Base-by-base conservation (phyloP, 2,888 invertebrate genomes). In the Vanessa cardui region DNA sequence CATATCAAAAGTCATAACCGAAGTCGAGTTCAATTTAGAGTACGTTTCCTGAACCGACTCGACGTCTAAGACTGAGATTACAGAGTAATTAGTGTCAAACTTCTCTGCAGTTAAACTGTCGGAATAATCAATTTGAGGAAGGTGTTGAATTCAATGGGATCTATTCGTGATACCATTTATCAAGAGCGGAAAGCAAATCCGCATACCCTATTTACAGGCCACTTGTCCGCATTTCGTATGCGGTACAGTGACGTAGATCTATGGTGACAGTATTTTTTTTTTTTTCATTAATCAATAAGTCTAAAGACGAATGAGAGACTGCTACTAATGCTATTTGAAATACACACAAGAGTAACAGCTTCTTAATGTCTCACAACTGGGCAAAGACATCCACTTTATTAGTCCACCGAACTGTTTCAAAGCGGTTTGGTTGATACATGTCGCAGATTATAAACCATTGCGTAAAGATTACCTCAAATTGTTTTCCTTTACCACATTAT, bases 181-280 rank as follows among this genome's bases (percentile, higher is more conserved):
- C 59, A 72, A 74, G 49, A 46, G 74, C 73, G 76, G 74, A 77
- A 77, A 78, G 77, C 79, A 78, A 82, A 83, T 81, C 80, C 81
- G 75, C 75, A 76, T 72, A 73, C 76, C 76, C 77, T 83, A 83
- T 84, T 83, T 84, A 78, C 79, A 76, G 75, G 78, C 76, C 80
- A 78, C 81, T 83, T 77, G 78, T 82, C 80, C 80, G 78, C 16
- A 33, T 56, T 31, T n/a, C 54, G 54, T 9, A 39, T 39, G 21
- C 50, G 46, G 46, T 50, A 16, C 26, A 58, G 15, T 58, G 58
- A 64, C 58, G 73, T 75, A 54, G 60, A 61, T 52, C 60, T 61
- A 52, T 45, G 20, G 31, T 47, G 15, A 33, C 33, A 64, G 12
- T 39, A 1, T 39, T 39, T 39, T 39, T 12, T 39, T 39, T 39